Percentiles rank a stretch among this genome's conserved stretches.
phyloP scores from a whole-genome alignment of 2,113 vertebrate species.

The Hipposideros armiger region DNA sequence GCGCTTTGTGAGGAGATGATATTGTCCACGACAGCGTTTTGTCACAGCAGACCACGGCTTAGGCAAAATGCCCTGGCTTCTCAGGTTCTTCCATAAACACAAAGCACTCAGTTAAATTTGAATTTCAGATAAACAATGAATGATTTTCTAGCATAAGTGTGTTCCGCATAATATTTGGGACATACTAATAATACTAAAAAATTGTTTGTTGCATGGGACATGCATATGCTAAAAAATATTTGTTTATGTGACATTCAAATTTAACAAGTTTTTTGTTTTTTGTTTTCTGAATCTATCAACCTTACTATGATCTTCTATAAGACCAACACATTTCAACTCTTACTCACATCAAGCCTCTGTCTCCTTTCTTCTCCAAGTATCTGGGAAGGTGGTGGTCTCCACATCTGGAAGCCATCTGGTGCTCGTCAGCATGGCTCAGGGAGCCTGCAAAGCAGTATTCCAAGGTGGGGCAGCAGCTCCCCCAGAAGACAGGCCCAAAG shows the following conservation, averaged over 20 bases:
- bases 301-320: accelerated
- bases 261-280: too few relatives aligned
- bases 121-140: neutral
- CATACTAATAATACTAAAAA: accelerated
- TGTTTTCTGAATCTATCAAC: neutral
- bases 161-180: neutral
- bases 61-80: accelerated
- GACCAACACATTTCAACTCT: accelerated
- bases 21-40: accelerated
- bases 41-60: accelerated
- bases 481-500: neutral
- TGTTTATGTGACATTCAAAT: neutral
- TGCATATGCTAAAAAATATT: too few relatives aligned
- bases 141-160: neutral
- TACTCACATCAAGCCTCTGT: accelerated
- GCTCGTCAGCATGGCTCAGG: accelerated
- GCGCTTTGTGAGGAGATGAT: neutral
- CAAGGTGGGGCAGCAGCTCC: neutral
- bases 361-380: neutral
- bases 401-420: neutral
- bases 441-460: accelerated
- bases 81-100: accelerated
- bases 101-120: neutral
- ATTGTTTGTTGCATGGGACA: too few relatives aligned
- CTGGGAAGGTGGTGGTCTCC: neutral